Percentiles rank a stretch among this genome's conserved stretches.
Conservation (phyloP, 2,888 invertebrate genomes). For the Netelia inedita region DNA sequence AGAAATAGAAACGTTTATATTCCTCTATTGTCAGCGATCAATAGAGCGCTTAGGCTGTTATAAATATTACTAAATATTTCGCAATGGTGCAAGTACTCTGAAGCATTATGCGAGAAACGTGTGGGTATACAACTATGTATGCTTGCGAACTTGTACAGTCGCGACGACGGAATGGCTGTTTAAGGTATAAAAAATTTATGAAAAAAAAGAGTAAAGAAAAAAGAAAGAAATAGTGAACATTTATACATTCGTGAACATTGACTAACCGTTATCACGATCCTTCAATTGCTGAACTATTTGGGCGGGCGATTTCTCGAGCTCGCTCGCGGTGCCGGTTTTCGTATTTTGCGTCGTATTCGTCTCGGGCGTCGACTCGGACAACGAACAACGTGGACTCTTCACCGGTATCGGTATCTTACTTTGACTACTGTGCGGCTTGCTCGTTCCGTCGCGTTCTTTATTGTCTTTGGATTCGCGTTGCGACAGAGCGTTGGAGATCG, state of each 20-base stretch:
- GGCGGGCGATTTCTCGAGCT: slow-evolving; percentile 77
- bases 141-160: slow-evolving; percentile 55
- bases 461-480: slow-evolving; percentile 80
- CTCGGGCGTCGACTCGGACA: slow-evolving; percentile 82
- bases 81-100: slow-evolving; percentile 64
- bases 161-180: slow-evolving; percentile 40
- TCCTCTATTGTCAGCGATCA: slow-evolving; percentile 43
- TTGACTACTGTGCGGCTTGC: slow-evolving; percentile 84
- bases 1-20: slow-evolving; percentile 27
- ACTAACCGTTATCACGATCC: slow-evolving; percentile 82
- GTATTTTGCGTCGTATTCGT: slow-evolving; percentile 79
- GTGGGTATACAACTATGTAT: slow-evolving; percentile 59
- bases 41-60: slow-evolving; percentile 54
- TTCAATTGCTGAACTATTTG: slow-evolving; percentile 74
- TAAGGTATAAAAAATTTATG: slow-evolving; percentile 10
- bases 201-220: slow-evolving; percentile 39
- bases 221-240: slow-evolving; percentile 61
- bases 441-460: slow-evolving; percentile 73
- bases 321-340: slow-evolving; percentile 78
- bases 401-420: slow-evolving; percentile 90
- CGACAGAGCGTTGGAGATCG: slow-evolving; percentile 74
- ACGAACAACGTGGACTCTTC: slow-evolving; percentile 82
- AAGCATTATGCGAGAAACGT: slow-evolving; percentile 65
- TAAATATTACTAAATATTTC: slow-evolving; percentile 51
- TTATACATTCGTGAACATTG: slow-evolving; percentile 26